Base-by-base conservation (phyloP, 1,140 invertebrate species). In the Drosophila oshimai region DNA sequence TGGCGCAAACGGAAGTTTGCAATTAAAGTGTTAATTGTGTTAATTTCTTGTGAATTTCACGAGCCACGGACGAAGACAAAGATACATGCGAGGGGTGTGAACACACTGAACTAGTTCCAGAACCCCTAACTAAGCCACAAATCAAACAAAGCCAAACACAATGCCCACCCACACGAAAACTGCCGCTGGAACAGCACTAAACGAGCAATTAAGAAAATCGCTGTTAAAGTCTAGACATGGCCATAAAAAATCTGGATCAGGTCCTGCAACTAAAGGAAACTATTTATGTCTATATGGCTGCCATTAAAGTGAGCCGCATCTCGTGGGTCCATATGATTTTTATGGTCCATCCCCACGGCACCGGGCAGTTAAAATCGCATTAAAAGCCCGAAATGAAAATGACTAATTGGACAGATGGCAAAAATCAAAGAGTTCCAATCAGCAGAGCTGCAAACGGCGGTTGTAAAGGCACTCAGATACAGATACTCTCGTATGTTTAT, bases 1-100 rank as follows among this genome's bases (percentile, higher is more conserved):
- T 80, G 65, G 80, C 37, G 67, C 80, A 80, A 73, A 57, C 80
- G 80, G 80, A 84, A 84, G 80, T 80, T 86, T 17, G 80, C 81
- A 84, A 84, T 84, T 84, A 84, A 87, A 86, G 80, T 86, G 80
- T 84, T 84, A 84, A 86, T 84, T 84, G 80, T 84, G 80, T 84
- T 84, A 84, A 84, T 84, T 84, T 84, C 76, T 79, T 84, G 75
- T 29, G 80, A 86, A 69, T 84, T 86, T 73, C 70, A 68, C 47
- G 46, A 58, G 41, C 57, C 5, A 7, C 39, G 22, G 22, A 39
- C 33, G 12, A 64, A 53, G 64, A 51, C 57, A 58, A 46, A 37
- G 31, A 47, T 37, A 29, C 6, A 2, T 29, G 39, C 17, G 6
- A n/a, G 22, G 36, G 42, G 33, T 13, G 20, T 36, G 2, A 34